phyloP scores from a whole-genome alignment of 2,797 vertebrate species.

The Luscinia megarhynchos region DNA sequence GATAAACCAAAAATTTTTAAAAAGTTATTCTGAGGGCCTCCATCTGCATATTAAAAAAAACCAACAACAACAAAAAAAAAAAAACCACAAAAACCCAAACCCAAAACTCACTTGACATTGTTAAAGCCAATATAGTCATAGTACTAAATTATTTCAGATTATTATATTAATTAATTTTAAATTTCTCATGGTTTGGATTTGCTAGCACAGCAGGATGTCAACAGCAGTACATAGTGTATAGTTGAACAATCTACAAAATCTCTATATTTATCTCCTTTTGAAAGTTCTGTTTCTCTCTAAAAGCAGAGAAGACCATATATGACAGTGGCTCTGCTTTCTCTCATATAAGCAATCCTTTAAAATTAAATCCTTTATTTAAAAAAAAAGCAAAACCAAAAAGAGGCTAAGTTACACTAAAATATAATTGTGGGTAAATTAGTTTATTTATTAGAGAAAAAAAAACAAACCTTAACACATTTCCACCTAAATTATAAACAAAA shows the following conservation, averaged over 20 bases:
- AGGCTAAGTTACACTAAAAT: not conserved
- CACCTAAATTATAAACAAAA: not conserved
- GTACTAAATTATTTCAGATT: not conserved
- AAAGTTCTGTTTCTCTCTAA: not conserved
- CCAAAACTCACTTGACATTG: fast-evolving
- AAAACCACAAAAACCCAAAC: not conserved
- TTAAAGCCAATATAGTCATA: not conserved
- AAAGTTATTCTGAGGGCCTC: not conserved
- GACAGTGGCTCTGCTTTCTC: not conserved
- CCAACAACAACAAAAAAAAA: not conserved
- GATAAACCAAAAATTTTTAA: not conserved
- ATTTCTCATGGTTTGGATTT: not conserved
- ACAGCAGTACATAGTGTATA: not conserved
- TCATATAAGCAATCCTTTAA: not conserved
- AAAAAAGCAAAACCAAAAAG: not conserved
- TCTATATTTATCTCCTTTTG: not conserved
- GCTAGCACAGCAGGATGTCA: not conserved
- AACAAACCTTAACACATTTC: fast-evolving
- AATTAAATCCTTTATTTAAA: not conserved
- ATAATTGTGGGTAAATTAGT: not conserved
- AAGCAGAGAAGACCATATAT: not conserved
- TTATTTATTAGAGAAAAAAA: not conserved
- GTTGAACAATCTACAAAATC: not conserved
- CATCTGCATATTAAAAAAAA: not conserved
- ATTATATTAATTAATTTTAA: not conserved